Base-by-base conservation (phyloP, 2,113 vertebrate genomes). In the Australoheros scitulus region DNA sequence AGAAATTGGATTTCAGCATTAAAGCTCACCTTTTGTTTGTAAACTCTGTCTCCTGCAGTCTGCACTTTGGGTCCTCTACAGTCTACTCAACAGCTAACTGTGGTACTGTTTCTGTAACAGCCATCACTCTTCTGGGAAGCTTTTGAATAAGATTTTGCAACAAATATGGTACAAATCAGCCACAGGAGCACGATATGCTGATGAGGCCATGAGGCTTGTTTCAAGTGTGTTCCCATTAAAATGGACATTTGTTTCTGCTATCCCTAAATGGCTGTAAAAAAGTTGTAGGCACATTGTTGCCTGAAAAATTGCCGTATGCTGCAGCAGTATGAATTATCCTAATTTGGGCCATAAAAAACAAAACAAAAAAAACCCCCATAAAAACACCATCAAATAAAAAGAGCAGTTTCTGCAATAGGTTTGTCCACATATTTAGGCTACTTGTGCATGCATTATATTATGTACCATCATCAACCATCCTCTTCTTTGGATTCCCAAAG, bases 401-500 rank as follows among this genome's bases (percentile, higher is more conserved):
- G 6, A 41, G 20, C 61, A n/a, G 43, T 50, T 20, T 9, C 11
- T 20, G 41, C 65, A 70, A 17, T 52, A 52, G 3, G 43, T 4
- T 32, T 52, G 17, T 70, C 43, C 50, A 32, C 43, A 70, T 52
- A 32, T 50, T 70, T 70, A 32, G 65, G 11, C 1, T 52, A 26
- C 26, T 24, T 70, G 65, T 70, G 43, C 24, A 70, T 70, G 18
- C 26, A 20, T 70, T 70, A 50, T 50, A 70, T 50, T 50, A 70
- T 9, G 2, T 9, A 36, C 36, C 36, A 36, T 36, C 36, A 36
- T 36, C 36, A 8, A 36, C 2, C 36, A 36, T 36, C 36, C 36
- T 36, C 57, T 7, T 82, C 3, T 26, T 26, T 79, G 52, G 26
- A 57, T 77, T 90, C 70, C 47, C 36, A 77, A 64, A 86, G 68